Base-by-base conservation (phyloP, 2,888 invertebrate genomes). In the Dendrolimus pini region DNA sequence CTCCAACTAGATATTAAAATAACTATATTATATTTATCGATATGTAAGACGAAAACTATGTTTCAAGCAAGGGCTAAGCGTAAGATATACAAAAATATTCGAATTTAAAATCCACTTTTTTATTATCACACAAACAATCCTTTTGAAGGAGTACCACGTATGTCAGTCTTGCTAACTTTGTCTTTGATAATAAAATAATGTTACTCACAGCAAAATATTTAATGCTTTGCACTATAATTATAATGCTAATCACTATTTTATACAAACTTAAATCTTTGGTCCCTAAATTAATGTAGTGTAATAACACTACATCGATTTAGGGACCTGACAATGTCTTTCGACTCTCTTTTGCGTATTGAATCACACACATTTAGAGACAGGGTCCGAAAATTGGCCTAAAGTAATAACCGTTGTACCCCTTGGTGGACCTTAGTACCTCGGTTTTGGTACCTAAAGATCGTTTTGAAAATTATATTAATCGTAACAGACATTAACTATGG, bases 101-200 rank as follows among this genome's bases (percentile, higher is more conserved):
- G 77, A 82, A 81, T 76, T 80, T 59, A 72, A 71, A 77, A 80
- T 82, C 72, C 78, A 68, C 69, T 58, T 70, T 67, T 66, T 61
- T 68, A 64, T 62, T 82, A 83, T 85, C 83, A 82, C 84, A 80
- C 75, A 75, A 77, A 69, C 69, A 64, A 55, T 84, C 89, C 89
- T 89, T 89, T 78, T 73, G 59, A 88, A 89, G 89, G 88, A 84
- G 64, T 70, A 68, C 61, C 75, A 75, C 72, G 78, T 70, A 63
- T 71, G 69, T 89, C 89, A 89, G 89, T 89, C 89, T 89, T 88
- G 82, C 85, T 80, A 83, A 85, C 86, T 77, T 83, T 74, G 80
- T 65, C 53, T 53, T 47, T 47, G 47, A 47, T 47, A 56, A 55
- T 52, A 62, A 62, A 56, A 62, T 47, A 47, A 47, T 57, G 10